phyloP scores from a whole-genome alignment of 2,797 vertebrate species.

The Spinibarbus caldwelli region DNA sequence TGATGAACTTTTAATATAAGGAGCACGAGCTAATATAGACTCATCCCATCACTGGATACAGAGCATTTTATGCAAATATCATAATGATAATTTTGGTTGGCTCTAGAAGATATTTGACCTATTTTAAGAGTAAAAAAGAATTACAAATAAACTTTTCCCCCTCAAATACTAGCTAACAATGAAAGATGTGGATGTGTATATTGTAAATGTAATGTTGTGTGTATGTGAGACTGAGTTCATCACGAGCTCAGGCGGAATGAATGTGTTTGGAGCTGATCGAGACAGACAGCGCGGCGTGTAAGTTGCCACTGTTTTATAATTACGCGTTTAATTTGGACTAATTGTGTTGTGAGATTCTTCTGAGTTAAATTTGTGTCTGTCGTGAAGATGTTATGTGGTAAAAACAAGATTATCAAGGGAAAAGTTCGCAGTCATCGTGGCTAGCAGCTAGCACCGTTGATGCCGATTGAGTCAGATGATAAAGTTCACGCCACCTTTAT shows the following conservation, averaged over 20 bases:
- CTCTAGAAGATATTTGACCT: too few species aligned
- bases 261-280: conserved; percentile 22
- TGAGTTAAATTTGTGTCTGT: background rate
- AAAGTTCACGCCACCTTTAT: background rate
- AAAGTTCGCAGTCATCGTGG: conserved; percentile 25
- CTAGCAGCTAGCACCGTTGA: conserved; percentile 21
- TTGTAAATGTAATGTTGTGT: too few species aligned
- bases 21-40: too few species aligned
- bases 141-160: too few species aligned
- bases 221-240: background rate
- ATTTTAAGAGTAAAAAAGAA: too few species aligned
- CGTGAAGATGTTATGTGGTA: background rate
- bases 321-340: background rate
- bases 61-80: too few species aligned
- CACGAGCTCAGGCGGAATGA: conserved; percentile 20
- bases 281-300: too few species aligned
- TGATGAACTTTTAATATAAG: background rate
- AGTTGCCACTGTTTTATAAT: background rate
- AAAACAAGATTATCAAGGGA: background rate
- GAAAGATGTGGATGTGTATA: too few species aligned
- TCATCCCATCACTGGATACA: too few species aligned
- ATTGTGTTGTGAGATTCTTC: background rate
- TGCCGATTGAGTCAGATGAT: background rate
- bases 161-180: too few species aligned
- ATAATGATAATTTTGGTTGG: too few species aligned